Evolutionary conservation across 2,113 vertebrate species (phyloP), one percentile per base, ranked within the genome.

Genomic region (Ictalurus punctatus): DNA sequence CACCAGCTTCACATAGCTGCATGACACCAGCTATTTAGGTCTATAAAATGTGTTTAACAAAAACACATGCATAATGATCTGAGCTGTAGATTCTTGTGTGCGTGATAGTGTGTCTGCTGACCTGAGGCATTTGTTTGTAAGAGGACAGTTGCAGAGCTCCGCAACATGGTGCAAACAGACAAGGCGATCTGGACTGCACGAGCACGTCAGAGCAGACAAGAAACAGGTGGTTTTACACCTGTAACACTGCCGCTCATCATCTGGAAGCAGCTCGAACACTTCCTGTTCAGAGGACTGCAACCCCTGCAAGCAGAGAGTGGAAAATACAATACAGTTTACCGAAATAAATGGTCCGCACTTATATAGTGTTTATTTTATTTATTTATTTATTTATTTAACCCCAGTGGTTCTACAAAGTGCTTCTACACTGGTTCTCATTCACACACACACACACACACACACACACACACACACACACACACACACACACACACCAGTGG

Each of bases 151-250:
- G 84, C 98, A 99, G 81, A 99, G 95, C 65, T 99, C 97, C 71
- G 93, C 91, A 0, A 96, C 93, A 40, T 99, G 98, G 90, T 98
- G 95, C 3, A 99, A 96, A 94, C 98, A 99, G 25, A 99, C 98
- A 59, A 99, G 96, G 2, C 97, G 95, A 54, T 99, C 97, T 0
- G 97, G 97, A 91, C 96, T 97, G 92, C 98, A 99, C 89, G 96
- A 95, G n/a, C 98, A 99, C 0, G 98, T 99, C 82, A 99, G 96
- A 0, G 98, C 98, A 37, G 98, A 99, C 91, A 99, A 95, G 94
- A 99, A 99, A 91, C 98, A 99, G 0, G 98, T 99, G 34, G 98
- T 99, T 93, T 98, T 97, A 93, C 98, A 99, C 79, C 97, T 97
- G 88, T 96, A 93, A 92, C 98, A 99, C 94, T 99, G 98, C 1